Evolutionary conservation across 2,113 vertebrate species (phyloP).

Genomic region (Rhineura floridana): DNA sequence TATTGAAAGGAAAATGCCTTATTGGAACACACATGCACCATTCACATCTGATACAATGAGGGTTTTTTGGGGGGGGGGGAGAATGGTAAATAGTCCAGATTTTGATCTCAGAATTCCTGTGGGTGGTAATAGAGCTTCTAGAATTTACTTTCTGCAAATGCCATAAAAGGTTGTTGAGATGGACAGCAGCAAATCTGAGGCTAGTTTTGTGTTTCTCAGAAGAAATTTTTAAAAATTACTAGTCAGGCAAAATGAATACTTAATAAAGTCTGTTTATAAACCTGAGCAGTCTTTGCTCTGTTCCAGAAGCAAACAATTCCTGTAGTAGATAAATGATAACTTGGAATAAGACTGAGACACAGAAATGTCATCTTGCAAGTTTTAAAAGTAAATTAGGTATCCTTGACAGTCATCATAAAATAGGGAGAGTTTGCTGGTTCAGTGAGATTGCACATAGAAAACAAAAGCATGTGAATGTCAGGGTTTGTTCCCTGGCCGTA

Average conservation of each 20-base stretch:
- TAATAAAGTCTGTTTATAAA: not conserved
- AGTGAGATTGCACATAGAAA: not conserved
- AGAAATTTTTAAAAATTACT: not conserved
- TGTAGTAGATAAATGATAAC: not conserved
- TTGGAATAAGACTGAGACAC: not conserved
- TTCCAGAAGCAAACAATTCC: not conserved
- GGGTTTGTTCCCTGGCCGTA: not conserved
- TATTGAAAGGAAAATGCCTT: not conserved
- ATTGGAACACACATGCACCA: too few species aligned
- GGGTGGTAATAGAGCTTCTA: not conserved
- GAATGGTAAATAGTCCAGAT: not conserved
- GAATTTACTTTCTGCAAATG: not conserved
- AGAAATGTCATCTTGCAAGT: not conserved
- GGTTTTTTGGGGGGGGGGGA: too few species aligned
- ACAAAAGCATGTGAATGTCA: not conserved
- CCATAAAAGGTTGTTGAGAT: not conserved
- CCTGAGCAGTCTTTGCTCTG: not conserved
- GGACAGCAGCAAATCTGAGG: not conserved
- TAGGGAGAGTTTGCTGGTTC: too few species aligned
- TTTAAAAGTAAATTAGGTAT: not conserved
- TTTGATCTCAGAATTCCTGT: not conserved
- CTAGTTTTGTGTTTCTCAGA: not conserved
- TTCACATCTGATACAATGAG: not conserved
- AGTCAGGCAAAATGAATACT: not conserved
- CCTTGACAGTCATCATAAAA: not conserved